These are phyloP conservation scores for Ctenosaura bakeri DNA, from an alignment of 2,797 vertebrate genomes.

Conservation along the genomic window DNA sequence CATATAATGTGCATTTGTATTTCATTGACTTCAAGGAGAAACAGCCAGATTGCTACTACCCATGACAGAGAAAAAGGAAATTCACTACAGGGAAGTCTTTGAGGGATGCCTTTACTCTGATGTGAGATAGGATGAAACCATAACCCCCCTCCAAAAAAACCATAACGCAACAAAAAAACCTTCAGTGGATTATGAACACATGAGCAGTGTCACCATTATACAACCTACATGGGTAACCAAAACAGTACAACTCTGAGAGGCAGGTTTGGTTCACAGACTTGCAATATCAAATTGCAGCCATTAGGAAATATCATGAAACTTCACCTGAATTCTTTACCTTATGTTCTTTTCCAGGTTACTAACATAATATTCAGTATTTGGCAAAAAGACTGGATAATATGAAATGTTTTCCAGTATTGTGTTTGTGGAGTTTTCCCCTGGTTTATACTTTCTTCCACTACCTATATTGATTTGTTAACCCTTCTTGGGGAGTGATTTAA, in stretches of 20 bases:
- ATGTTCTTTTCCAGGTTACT: neutral
- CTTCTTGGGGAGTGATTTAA: too few relatives aligned
- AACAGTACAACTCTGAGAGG: neutral
- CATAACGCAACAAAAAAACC: too few relatives aligned
- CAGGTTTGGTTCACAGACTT: neutral
- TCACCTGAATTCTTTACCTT: neutral
- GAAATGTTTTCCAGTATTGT: too few relatives aligned
- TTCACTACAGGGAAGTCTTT: neutral
- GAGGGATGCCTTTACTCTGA: neutral
- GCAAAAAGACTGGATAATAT: neutral
- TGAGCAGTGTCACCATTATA: neutral
- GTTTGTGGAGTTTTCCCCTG: too few relatives aligned
- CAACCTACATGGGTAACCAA: neutral
- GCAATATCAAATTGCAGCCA: neutral
- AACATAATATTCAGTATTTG: neutral
- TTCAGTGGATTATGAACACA: neutral
- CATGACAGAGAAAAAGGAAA: neutral
- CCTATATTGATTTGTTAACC: too few relatives aligned
- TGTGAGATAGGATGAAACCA: neutral
- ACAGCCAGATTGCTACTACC: neutral
- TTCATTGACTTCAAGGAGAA: neutral
- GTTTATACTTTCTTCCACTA: too few relatives aligned
- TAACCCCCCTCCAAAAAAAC: neutral
- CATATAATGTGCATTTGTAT: constrained; percentile 48
- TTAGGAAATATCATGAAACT: neutral